Evolutionary conservation across 1,140 invertebrate species (phyloP), one percentile per base, ranked within the genome.

Genomic region (Magallana gigas): DNA sequence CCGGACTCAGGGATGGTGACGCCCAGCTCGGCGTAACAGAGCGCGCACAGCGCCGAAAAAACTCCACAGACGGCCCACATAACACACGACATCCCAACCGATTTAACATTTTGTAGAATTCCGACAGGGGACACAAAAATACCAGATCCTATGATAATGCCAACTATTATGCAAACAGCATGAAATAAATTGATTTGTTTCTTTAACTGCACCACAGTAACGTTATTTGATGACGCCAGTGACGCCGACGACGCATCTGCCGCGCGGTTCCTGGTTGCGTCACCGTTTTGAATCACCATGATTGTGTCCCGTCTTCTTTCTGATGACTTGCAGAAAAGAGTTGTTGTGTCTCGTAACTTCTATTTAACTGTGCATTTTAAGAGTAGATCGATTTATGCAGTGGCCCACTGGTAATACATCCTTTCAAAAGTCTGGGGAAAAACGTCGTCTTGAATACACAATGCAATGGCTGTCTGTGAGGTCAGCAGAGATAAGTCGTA

Each of bases 101-200:
- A 98, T 68, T 97, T 97, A 1, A 98, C 97, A 93, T 97, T 96
- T 90, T 96, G 93, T 14, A 98, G 94, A 6, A 98, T 97, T 87
- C 98, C 97, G 92, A 97, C 98, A 0, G 99, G 99, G 6, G 98
- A 98, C 8, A 99, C 97, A 94, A 99, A 99, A 93, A 99, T 98
- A 82, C 98, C 98, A 12, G 97, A 98, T 71, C 98, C 97, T 83
- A 95, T 91, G 12, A 95, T 94, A 86, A 94, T 93, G n/a, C 94
- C 94, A n/a, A 94, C 90, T 57, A 95, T 94, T 59, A 94, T 94
- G 84, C 91, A 91, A 7, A 94, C 93, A 71, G 92, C 93, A 62
- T 92, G 92, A 68, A 93, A 91, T 2, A 94, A 84, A 18, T 84
- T 92, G n/a, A 94, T 93, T 88, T 92, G 91, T 90, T 92, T 91